Evolutionary conservation across 2,113 vertebrate genomes (phyloP), one percentile per base, ranked within the genome.

Genomic region (Burhinus oedicnemus): DNA sequence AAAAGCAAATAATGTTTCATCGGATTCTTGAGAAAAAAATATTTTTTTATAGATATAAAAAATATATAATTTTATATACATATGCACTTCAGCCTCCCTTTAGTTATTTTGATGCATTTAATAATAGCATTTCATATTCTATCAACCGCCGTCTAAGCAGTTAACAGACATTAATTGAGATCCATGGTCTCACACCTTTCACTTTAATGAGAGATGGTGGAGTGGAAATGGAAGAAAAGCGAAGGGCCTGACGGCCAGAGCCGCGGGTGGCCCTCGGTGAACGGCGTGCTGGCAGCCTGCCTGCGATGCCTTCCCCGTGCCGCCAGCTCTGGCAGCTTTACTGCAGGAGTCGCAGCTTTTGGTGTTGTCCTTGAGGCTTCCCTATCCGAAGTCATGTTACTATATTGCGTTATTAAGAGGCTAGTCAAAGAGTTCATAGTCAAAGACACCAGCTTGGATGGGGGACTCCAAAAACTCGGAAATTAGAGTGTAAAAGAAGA

Each of bases 191-290:
- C 47, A 71, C 52, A 75, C 34, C 36, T 90, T 79, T 85, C 78
- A 72, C 52, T 82, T 90, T 51, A 57, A 57, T 72, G 66, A 85
- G 71, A 82, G 44, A 58, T 45, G 6, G 22, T 51, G 44, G 26
- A 76, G 20, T 52, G n/a, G 85, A 78, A 87, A 71, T 4, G 27
- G 52, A 74, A 71, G 81, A 49, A 40, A 30, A 77, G 44, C 0
- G 1, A 45, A 71, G 71, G 34, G 29, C 13, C 22, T 58, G 89
- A 8, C 0, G 26, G n/a, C 22, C 32, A 38, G 57, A 45, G 75
- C 12, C 2, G 12, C 1, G 1, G 27, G 9, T 7, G 5, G 16
- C 47, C 74, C 40, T 18, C 1, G 3, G 52, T 45, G 15, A 51
- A 11, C 29, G 20, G 34, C 0, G 0, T 36, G 55, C 60, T 58